Evolutionary conservation across 2,888 invertebrate species (phyloP), one percentile per base, ranked within the genome.

Genomic region (Drosophila emarginata): DNA sequence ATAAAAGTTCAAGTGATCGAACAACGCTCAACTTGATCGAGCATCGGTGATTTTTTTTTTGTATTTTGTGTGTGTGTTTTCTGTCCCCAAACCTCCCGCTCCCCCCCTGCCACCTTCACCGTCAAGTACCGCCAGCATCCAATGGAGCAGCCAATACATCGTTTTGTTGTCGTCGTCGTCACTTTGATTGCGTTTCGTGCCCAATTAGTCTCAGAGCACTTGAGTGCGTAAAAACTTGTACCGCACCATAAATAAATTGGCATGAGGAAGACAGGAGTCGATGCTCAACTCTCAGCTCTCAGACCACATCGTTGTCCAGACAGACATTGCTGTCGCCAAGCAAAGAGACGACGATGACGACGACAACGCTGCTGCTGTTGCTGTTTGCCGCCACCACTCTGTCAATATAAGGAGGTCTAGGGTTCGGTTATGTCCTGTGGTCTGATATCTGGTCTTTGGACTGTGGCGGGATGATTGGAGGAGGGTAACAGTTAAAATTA

Each of bases 161-260:
- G 77, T 73, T 75, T 45, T 45, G 45, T 45, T 45, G 45, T 45
- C 45, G 80, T 81, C 84, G 84, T 84, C 86, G 88, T 88, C 84
- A 80, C 86, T 87, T 87, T 87, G 89, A 88, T 88, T 88, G 87
- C 88, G 87, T 87, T 90, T 90, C 90, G 90, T 90, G 90, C 91
- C 90, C 90, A 90, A 90, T 90, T 90, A 90, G 90, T 90, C 91
- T 91, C 89, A 90, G 89, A 91, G 89, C 90, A 90, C 91, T 90
- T 90, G 90, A 89, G 90, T 89, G 89, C 89, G 90, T 90, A 90
- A 90, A 90, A 90, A 90, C 89, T 90, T 89, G 90, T 88, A 90
- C 90, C 89, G 86, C 91, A 89, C 91, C 91, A 91, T 90, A 91
- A 90, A 90, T 90, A 90, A 90, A 89, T 86, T 83, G 84, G 89